Percentiles rank a stretch among this genome's conserved stretches.
These are phyloP conservation scores for Drosophila rhopaloa DNA, from an alignment of 1,140 invertebrate species.

Conservation along the genomic window DNA sequence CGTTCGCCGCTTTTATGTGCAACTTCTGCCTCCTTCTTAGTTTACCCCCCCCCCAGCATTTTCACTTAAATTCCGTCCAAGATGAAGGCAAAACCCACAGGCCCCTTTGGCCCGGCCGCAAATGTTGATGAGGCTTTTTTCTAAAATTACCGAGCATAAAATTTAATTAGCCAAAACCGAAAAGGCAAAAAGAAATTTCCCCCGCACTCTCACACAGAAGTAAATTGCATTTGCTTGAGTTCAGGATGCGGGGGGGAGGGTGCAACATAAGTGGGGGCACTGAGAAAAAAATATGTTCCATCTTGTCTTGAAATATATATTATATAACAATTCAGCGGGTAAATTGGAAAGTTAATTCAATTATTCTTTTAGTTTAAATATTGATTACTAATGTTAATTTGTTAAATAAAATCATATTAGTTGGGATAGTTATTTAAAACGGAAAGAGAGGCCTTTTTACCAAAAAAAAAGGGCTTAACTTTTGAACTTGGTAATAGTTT, in stretches of 20 bases:
- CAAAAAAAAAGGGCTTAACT: too few species aligned
- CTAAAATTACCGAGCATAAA: conserved; percentile 82
- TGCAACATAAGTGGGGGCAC: conserved; percentile 2
- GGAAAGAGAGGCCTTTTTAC: too few species aligned
- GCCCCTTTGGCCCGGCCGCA: conserved; percentile 24
- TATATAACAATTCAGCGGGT: too few species aligned
- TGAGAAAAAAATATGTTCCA: not conserved
- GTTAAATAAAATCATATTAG: not conserved
- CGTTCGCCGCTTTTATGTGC: conserved; percentile 58
- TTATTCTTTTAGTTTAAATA: not conserved
- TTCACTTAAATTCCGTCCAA: conserved; percentile 39
- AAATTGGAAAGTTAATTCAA: too few species aligned
- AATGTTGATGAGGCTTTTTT: conserved; percentile 64
- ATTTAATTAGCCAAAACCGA: conserved; percentile 82
- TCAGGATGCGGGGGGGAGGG: conserved; percentile 2
- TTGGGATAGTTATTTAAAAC: too few species aligned
- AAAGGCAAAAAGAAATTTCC: conserved; percentile 59
- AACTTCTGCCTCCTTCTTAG: conserved; percentile 36
- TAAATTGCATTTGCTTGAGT: conserved; percentile 65
- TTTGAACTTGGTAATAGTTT: not conserved
- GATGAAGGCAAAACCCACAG: conserved; percentile 5
- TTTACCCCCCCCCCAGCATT: conserved; percentile 5
- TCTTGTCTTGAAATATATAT: too few species aligned
- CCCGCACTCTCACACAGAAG: conserved; percentile 49
- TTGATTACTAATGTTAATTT: not conserved